These are phyloP conservation scores for Pangasianodon hypophthalmus DNA, from an alignment of 2,113 vertebrate species.

Conservation along the genomic window DNA sequence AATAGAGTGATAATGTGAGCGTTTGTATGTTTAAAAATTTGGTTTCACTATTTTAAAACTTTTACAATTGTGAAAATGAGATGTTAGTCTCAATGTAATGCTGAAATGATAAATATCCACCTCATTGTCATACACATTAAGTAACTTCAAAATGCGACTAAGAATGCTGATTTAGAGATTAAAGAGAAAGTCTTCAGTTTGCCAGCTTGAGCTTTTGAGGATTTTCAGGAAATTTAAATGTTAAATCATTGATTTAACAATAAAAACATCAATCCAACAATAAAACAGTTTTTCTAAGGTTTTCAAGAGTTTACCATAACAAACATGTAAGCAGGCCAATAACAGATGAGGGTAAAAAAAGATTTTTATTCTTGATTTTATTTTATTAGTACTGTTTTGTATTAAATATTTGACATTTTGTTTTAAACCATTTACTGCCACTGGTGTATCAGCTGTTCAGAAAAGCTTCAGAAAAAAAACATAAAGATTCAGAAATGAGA, in stretches of 20 bases:
- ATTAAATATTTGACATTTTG: background rate
- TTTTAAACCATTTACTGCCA: constrained; percentile 20
- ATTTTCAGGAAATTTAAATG: background rate
- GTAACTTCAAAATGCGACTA: background rate
- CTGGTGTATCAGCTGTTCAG: background rate
- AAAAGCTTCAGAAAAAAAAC: background rate
- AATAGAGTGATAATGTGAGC: background rate
- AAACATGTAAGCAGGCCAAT: background rate
- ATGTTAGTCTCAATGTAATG: background rate
- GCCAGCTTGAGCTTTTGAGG: background rate
- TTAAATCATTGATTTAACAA: background rate
- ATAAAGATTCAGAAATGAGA: background rate
- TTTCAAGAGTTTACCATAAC: background rate
- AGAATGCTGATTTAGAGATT: background rate
- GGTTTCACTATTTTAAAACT: background rate
- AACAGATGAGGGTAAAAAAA: background rate
- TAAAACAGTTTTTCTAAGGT: background rate
- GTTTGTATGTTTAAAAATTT: background rate
- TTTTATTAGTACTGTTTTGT: constrained; percentile 1
- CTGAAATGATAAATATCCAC: background rate
- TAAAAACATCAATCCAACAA: background rate
- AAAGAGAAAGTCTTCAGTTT: background rate
- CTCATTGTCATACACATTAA: background rate
- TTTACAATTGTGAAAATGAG: constrained; percentile 11
- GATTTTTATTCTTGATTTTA: background rate